Evolutionary conservation across 2,888 invertebrate genomes (phyloP).

Genomic region (Phyllotreta striolata): DNA sequence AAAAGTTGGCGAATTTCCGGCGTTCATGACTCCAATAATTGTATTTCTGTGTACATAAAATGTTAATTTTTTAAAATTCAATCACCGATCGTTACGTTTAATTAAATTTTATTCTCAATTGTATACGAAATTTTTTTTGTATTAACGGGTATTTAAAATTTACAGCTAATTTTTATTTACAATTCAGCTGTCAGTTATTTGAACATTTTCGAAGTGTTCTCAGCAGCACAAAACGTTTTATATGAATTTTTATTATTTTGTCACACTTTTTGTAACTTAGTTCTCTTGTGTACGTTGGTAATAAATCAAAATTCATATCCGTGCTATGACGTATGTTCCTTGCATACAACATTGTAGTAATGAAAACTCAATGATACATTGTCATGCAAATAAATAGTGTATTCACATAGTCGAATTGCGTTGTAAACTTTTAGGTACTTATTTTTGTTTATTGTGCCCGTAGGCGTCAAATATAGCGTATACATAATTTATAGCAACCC

Average conservation of each 20-base stretch:
- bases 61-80: neutral
- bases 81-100: too few relatives aligned
- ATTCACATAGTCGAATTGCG: constrained; percentile 14
- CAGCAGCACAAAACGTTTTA: constrained; percentile 18
- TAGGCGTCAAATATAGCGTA: constrained; percentile 26
- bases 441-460: constrained; percentile 22
- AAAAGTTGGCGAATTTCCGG: constrained; percentile 6
- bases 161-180: too few relatives aligned
- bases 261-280: constrained; percentile 22
- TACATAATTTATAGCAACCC: constrained; percentile 22
- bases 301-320: constrained; percentile 30
- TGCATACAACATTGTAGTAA: constrained; percentile 28
- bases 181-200: constrained; percentile 12
- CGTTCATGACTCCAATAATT: too few relatives aligned
- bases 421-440: constrained; percentile 18
- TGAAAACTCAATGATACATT: constrained; percentile 26
- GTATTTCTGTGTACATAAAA: neutral
- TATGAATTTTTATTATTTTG: constrained; percentile 23
- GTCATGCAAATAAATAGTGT: constrained; percentile 26
- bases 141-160: too few relatives aligned
- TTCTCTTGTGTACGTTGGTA: constrained; percentile 10
- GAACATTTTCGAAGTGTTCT: constrained; percentile 12
- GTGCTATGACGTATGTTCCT: constrained; percentile 13
- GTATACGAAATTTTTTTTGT: too few relatives aligned
- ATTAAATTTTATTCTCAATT: too few relatives aligned